Conservation (phyloP, 2,888 invertebrate genomes). For the Mythimna albipuncta region DNA sequence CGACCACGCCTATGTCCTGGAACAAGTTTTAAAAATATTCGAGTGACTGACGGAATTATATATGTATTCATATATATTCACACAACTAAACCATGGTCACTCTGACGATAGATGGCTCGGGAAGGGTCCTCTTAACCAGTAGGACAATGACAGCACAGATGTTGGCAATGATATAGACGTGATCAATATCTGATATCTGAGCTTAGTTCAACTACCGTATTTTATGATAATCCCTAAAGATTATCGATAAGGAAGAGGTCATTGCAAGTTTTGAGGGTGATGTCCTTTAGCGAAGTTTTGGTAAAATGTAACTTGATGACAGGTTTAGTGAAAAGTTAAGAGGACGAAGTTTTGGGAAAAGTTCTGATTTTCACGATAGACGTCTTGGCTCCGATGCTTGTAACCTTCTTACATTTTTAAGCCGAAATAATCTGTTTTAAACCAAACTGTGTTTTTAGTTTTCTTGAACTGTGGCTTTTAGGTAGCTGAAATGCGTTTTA, state of each 20-base stretch:
- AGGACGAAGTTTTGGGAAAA: constrained; percentile 11
- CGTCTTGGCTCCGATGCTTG: not conserved
- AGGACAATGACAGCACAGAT: constrained; percentile 38
- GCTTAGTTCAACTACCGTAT: constrained; percentile 18
- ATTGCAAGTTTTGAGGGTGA: constrained; percentile 9
- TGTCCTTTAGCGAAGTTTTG: constrained; percentile 19
- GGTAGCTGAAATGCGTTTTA: not conserved
- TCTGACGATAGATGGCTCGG: too few species aligned
- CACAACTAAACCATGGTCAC: too few species aligned
- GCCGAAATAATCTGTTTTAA: not conserved
- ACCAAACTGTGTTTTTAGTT: not conserved
- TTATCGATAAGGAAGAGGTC: constrained; percentile 26
- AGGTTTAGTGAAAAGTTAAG: not conserved
- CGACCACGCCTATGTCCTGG: too few species aligned
- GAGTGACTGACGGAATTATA: too few species aligned
- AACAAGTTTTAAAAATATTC: too few species aligned
- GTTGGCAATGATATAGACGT: constrained; percentile 39
- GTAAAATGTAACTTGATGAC: constrained; percentile 12
- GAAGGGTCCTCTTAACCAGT: not conserved
- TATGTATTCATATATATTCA: too few species aligned
- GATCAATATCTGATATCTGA: constrained; percentile 43
- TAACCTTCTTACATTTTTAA: not conserved
- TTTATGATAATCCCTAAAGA: constrained; percentile 48
- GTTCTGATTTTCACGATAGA: not conserved
- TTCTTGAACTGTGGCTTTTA: not conserved